Evolutionary conservation across 2,113 vertebrate genomes (phyloP).

Genomic region (Pampusana beccarii): DNA sequence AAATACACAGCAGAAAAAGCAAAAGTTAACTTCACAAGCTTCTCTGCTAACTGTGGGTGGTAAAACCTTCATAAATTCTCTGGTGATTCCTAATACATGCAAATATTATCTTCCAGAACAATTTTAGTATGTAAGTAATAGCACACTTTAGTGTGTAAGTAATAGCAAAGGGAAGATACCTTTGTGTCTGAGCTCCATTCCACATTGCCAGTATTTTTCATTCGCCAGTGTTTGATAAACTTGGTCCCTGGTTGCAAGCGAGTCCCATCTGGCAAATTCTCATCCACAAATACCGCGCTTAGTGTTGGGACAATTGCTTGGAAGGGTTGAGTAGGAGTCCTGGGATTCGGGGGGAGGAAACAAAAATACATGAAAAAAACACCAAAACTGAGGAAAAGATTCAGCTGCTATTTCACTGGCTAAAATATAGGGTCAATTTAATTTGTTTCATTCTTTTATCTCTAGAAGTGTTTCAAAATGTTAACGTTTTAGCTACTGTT

Average conservation of each 20-base stretch:
- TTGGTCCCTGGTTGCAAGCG: constrained; percentile 90
- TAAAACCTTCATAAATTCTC: neutral
- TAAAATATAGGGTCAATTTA: neutral
- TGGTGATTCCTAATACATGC: neutral
- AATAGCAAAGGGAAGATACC: constrained; percentile 53
- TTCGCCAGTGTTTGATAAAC: constrained; percentile 98
- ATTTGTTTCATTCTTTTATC: neutral
- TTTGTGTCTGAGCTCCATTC: constrained; percentile 95
- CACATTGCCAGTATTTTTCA: constrained; percentile 94
- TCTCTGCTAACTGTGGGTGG: neutral
- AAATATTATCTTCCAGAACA: neutral
- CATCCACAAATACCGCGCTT: constrained; percentile 96
- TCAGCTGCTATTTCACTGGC: neutral
- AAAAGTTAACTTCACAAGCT: neutral
- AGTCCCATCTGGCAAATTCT: constrained; percentile 97
- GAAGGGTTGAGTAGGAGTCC: constrained; percentile 85
- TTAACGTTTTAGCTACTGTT: neutral
- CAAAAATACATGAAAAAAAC: neutral
- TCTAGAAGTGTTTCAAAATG: neutral
- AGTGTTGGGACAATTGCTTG: constrained; percentile 88
- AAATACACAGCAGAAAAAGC: neutral
- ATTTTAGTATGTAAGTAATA: neutral
- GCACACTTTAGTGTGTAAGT: too few species aligned
- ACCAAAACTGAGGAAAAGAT: neutral
- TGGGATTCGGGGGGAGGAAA: neutral